phyloP scores from a whole-genome alignment of 2,797 vertebrate genomes.

The Sebastes variabilis region DNA sequence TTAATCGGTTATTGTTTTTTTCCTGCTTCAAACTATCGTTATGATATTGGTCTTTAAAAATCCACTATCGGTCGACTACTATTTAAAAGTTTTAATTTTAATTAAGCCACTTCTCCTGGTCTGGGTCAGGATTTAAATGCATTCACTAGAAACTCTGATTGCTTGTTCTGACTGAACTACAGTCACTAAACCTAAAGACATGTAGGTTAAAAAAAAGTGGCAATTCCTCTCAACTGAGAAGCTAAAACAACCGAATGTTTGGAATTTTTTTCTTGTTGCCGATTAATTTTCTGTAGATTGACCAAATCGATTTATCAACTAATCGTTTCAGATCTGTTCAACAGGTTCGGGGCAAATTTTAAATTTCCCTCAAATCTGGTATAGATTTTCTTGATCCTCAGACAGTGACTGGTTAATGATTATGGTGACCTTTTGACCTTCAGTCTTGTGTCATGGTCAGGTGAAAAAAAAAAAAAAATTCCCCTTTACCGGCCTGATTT shows the following conservation, averaged over 20 bases:
- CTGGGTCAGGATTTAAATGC: not conserved
- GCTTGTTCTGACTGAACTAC: not conserved
- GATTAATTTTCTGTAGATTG: not conserved
- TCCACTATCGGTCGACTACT: fast-evolving
- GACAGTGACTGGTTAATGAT: not conserved
- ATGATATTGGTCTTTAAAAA: too few species aligned
- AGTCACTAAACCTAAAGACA: not conserved
- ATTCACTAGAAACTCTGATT: not conserved
- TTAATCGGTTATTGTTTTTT: too few species aligned
- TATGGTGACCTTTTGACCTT: not conserved
- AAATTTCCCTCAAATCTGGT: not conserved
- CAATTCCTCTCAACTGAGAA: too few species aligned
- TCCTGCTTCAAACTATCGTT: too few species aligned
- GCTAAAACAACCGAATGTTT: not conserved
- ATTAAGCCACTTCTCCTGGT: fast-evolving
- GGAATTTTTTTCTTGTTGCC: not conserved
- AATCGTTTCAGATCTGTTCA: too few species aligned
- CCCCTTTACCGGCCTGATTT: not conserved
- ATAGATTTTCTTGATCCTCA: not conserved
- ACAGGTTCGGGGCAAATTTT: not conserved
- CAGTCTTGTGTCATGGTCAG: not conserved
- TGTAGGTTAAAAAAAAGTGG: too few species aligned
- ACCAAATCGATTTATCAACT: too few species aligned
- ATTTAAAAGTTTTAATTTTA: too few species aligned
- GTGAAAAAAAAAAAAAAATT: not conserved